Base-by-base conservation (phyloP, 2,113 vertebrate species). In the Oophaga pumilio region DNA sequence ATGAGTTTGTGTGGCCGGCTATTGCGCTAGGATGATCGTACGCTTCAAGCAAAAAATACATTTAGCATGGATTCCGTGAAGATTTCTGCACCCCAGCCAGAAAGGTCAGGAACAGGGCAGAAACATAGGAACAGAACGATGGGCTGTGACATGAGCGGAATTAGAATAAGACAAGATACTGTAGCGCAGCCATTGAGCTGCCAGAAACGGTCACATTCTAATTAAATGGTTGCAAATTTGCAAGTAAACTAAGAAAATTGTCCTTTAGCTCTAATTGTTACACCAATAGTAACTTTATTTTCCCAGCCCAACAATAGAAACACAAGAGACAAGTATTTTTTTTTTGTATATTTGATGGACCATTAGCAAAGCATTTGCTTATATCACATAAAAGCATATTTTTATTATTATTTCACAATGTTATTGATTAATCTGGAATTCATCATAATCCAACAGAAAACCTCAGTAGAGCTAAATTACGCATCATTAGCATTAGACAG, bases 41-140 rank as follows among this genome's bases (percentile, higher is more conserved):
- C 28, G 79, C 56, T 74, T n/a, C 53, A 62, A 82, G 66, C 79
- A 80, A 81, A 50, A 74, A 82, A 88, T 88, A 88, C 80, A 83
- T 83, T 83, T 82, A 83, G 86, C 69, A 62, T 28, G 57, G 57
- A 76, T 73, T 82, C 69, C 49, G 18, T 52, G 80, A 0, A 57
- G 59, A 88, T 83, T 76, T 60, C n/a, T 52, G 79, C 60, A 83
- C 56, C 71, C 59, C 24, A 83, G 80, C 69, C 33, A 18, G 17
- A 26, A 60, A 76, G 86, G 66, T 66, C 57, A 83, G 86, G 24
- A 66, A 50, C 71, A 9, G 85, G 74, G 71, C 71, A 77, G 8
- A 22, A 64, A 52, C 56, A 82, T 53, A 76, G 43, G 80, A 82
- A 74, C 33, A 53, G 80, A 33, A 82, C 28, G 68, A 57, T 74